Evolutionary conservation across 2,797 vertebrate species (phyloP), one percentile per base, ranked within the genome.

Genomic region (Zenarchopterus dispar): DNA sequence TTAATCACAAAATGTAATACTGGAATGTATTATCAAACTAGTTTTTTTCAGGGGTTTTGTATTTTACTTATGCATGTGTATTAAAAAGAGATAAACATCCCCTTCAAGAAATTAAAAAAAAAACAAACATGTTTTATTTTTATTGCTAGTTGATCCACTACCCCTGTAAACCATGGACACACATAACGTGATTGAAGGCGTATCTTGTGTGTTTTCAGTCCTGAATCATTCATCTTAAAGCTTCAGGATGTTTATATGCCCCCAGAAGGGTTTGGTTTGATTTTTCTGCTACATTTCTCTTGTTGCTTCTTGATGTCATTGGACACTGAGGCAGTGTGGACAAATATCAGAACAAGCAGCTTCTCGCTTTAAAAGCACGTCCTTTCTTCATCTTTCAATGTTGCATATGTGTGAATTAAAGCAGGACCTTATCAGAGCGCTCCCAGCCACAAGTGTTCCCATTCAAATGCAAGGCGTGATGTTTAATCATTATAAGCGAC

Each of bases 401-500:
- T 71, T 73, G 77, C 67, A 61, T 70, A 63, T 75, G 69, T 72
- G 78, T 75, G 82, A 86, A 75, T 82, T 78, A 73, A 76, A 61
- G 1, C 80, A 4, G 73, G 67, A 70, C 80, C 82, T 87, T 89
- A 87, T 88, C 85, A 55, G 52, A 66, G 72, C 21, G 74, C 87
- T 88, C 46, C 19, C 81, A 89, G 86, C 82, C 84, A 87, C 80
- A 83, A 88, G 86, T 82, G 85, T 80, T 81, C 78, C 67, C 67
- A 89, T 85, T 87, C 84, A 85, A 90, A 91, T 91, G 84, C 88
- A 78, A 53, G 79, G 73, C 75, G 62, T 56, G 75, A 71, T 75
- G 84, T 84, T 82, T 87, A 88, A 89, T 89, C 86, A 90, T 81
- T 84, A 82, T 77, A 81, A 86, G 77, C 78, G 62, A 86, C 86